Base-by-base conservation (phyloP, 2,888 invertebrate genomes). In the Arrhopalites spinosus region DNA sequence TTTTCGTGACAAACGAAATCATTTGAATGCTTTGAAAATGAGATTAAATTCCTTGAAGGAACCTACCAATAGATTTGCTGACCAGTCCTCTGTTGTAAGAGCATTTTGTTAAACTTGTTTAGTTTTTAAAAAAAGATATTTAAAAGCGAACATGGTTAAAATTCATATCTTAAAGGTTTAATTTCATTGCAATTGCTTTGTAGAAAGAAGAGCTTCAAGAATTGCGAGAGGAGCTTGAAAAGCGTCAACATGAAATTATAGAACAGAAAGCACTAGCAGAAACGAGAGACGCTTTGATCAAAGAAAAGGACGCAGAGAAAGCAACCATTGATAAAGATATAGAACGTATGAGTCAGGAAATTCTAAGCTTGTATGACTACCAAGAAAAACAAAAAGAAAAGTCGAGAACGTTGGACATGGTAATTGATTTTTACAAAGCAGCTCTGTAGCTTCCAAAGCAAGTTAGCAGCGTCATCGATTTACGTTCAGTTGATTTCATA, bases 61-160 rank as follows among this genome's bases (percentile, higher is more conserved):
- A 45, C 43, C 68, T 8, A 27, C 73, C 8, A 11, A 30, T 30
- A 30, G 27, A 23, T 20, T 61, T 25, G 76, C 80, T 7, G 80
- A 80, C 64, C 29, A 76, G 20, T 63, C 69, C 11, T 76, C 76
- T 43, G 61, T 73, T 23, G 80, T 80, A 56, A 73, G 74, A n/a
- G n/a, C 8, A 13, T n/a, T 53, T 53, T 7, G 3, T 17, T 17
- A 3, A 13, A 53, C 53, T 53, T 53, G n/a, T 53, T 11, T 15
- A 7, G 15, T 45, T 7, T 45, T 45, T 11, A 45, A 53, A 53
- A 53, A 53, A 53, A 17, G 11, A 53, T 53, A 7, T 17, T 53
- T 13, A 3, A 53, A 53, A 53, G n/a, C 8, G n/a, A 17, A 53
- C 11, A 45, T 15, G 7, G 7, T 7, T 45, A 15, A 11, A 45